Evolutionary conservation across 2,113 vertebrate species (phyloP).

Genomic region (Syrmaticus mikado): DNA sequence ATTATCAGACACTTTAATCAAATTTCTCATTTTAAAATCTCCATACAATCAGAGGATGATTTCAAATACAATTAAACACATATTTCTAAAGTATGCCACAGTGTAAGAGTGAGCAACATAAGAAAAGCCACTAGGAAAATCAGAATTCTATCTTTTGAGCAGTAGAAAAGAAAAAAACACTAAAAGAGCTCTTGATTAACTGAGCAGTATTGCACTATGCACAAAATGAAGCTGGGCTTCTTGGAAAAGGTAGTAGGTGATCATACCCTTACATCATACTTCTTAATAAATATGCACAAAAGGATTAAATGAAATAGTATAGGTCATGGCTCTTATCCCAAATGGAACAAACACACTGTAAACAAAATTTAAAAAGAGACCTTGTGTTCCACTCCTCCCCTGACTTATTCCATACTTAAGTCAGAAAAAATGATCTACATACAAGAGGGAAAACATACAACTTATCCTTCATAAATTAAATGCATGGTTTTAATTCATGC

Average conservation of each 20-base stretch:
- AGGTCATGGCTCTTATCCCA: not conserved
- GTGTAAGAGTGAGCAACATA: not conserved
- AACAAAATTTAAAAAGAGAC: not conserved
- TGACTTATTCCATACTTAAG: not conserved
- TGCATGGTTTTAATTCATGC: not conserved
- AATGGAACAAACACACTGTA: not conserved
- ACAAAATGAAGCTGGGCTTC: not conserved
- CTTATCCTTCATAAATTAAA: not conserved
- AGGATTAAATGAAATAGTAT: not conserved
- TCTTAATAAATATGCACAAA: not conserved
- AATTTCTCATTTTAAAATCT: not conserved
- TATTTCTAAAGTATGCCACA: not conserved
- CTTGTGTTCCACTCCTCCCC: rapidly evolving
- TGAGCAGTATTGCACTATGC: rapidly evolving
- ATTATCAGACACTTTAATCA: not conserved
- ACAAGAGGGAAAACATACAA: not conserved
- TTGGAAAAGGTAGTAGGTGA: not conserved
- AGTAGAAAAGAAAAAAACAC: not conserved
- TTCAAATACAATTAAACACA: not conserved
- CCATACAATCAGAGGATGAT: not conserved
- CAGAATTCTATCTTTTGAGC: not conserved
- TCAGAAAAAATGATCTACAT: not conserved
- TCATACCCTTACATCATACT: not conserved
- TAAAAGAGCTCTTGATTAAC: not conserved
- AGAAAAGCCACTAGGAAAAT: not conserved